phyloP scores from a whole-genome alignment of 2,888 invertebrate genomes.

The Trachelus iudaicus region DNA sequence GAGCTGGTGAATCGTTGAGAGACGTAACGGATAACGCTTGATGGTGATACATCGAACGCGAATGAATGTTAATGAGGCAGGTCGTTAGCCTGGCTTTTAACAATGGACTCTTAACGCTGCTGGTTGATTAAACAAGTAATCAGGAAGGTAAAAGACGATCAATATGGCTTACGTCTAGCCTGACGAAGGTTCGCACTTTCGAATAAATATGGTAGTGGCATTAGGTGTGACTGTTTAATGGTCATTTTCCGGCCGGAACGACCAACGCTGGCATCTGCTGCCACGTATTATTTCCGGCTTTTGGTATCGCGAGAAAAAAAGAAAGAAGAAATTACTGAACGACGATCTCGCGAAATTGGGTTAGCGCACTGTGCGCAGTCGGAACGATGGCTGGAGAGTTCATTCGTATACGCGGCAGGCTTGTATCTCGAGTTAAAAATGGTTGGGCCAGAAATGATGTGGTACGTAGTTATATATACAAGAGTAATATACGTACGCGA shows the following conservation, averaged over 20 bases:
- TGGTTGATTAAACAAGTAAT: background rate
- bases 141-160: background rate
- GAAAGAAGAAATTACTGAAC: background rate
- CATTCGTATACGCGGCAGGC: background rate
- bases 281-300: background rate
- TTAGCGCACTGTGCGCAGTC: background rate
- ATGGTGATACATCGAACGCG: background rate
- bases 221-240: background rate
- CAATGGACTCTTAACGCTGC: background rate
- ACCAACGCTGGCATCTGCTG: background rate
- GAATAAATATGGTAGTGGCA: background rate
- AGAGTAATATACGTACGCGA: background rate
- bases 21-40: background rate
- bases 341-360: background rate
- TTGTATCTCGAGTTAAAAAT: background rate
- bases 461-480: background rate
- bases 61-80: background rate
- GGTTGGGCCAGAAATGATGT: background rate
- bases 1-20: background rate
- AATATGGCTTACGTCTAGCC: background rate
- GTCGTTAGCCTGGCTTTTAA: background rate
- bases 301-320: background rate
- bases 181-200: background rate
- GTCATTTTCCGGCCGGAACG: background rate
- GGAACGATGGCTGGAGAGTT: slow-evolving; percentile 1